These are phyloP conservation scores for Gnathonemus echidnorhynchus DNA, from an alignment of 2,113 vertebrate genomes.

Conservation along the genomic window DNA sequence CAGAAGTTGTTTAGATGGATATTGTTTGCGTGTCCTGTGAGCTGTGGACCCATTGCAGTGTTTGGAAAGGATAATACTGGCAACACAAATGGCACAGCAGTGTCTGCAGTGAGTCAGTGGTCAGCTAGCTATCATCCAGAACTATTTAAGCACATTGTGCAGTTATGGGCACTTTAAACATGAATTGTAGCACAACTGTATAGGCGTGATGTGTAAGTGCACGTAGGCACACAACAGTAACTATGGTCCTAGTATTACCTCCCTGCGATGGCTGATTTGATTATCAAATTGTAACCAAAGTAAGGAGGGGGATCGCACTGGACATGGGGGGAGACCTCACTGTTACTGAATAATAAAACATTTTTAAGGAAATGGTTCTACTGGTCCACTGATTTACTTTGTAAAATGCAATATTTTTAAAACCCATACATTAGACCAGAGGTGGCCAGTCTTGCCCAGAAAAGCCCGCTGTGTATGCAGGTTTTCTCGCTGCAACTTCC, in stretches of 20 bases:
- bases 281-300: background rate
- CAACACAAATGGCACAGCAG: background rate
- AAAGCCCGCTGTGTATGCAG: too few species aligned
- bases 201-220: conserved; percentile 2
- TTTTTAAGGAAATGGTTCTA: background rate
- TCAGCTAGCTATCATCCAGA: conserved; percentile 21
- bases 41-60: background rate
- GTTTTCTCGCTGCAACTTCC: too few species aligned
- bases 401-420: background rate
- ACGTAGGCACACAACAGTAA: background rate
- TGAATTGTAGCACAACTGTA: conserved; percentile 38
- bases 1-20: background rate
- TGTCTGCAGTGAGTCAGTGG: background rate
- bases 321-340: background rate
- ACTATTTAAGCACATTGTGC: conserved; percentile 42
- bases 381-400: background rate
- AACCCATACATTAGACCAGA: background rate
- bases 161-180: conserved; percentile 49
- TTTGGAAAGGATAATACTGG: background rate
- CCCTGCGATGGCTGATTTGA: background rate
- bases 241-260: background rate
- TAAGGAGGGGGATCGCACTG: background rate
- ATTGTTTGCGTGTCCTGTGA: background rate
- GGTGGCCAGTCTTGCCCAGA: too few species aligned
- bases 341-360: conserved; percentile 10